phyloP scores from a whole-genome alignment of 2,888 invertebrate species.

The Morpho achilles region DNA sequence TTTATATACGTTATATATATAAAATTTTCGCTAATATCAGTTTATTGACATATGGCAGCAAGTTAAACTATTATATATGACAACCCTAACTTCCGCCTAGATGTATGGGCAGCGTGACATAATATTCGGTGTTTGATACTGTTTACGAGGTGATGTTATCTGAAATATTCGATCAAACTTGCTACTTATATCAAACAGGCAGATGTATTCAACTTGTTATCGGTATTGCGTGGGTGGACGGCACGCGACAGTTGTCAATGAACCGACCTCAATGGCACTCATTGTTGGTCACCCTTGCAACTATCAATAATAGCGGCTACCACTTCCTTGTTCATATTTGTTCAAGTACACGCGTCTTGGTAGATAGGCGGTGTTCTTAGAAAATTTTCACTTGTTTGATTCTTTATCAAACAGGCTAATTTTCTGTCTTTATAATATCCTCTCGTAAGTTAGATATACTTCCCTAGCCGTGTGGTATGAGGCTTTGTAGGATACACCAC shows the following conservation, averaged over 20 bases:
- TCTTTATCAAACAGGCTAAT: too few species aligned
- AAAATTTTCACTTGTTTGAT: not conserved
- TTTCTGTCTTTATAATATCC: too few species aligned
- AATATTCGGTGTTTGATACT: constrained; percentile 24
- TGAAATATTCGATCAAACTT: constrained; percentile 34
- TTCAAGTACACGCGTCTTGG: constrained; percentile 37
- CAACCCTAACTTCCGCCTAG: constrained; percentile 12
- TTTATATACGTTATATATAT: too few species aligned
- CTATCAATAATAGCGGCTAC: constrained; percentile 50
- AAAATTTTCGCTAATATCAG: too few species aligned
- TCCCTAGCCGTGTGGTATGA: too few species aligned
- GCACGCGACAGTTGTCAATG: constrained; percentile 58
- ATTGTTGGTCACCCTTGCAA: constrained; percentile 64
- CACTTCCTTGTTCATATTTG: constrained; percentile 66
- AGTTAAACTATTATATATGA: not conserved
- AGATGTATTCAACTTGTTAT: constrained; percentile 75
- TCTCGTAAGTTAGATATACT: too few species aligned
- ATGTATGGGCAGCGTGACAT: constrained; percentile 22
- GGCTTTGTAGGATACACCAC: too few species aligned
- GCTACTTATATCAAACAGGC: constrained; percentile 59
- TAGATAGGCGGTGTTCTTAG: not conserved
- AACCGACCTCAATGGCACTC: constrained; percentile 63
- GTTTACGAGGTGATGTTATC: constrained; percentile 26
- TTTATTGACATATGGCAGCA: too few species aligned
- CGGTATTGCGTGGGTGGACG: constrained; percentile 67